A percentile compares a stretch with the other conserved stretches of the same genome.
Evolutionary conservation across 2,888 invertebrate genomes (phyloP).

Genomic region (Drosophila basisetae): DNA sequence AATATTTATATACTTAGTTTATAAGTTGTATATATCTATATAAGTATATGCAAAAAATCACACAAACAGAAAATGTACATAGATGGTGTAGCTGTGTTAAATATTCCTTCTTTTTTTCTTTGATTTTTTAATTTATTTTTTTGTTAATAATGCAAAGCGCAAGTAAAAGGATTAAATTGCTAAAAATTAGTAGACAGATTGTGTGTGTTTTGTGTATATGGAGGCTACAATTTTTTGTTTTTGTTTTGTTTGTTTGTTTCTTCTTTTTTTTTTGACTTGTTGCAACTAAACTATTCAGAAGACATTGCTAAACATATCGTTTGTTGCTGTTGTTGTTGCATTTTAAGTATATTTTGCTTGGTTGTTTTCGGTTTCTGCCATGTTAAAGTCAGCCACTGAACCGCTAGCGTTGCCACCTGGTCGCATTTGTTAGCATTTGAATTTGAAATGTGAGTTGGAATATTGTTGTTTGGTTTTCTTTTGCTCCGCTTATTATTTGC

Average conservation of each 20-base stretch:
- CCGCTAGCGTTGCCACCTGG: conserved; percentile 55
- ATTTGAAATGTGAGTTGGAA: conserved; percentile 48
- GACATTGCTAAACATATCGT: conserved; percentile 58
- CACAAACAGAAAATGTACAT: conserved; percentile 71
- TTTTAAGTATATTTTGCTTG: conserved; percentile 60
- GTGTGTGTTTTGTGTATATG: conserved; percentile 30
- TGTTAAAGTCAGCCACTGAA: conserved; percentile 11
- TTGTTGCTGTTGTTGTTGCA: conserved; percentile 43
- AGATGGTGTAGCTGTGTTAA: conserved; percentile 60
- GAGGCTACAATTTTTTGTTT: conserved; percentile 38
- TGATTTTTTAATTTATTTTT: conserved; percentile 7
- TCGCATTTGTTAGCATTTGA: conserved; percentile 42
- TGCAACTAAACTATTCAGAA: conserved; percentile 67
- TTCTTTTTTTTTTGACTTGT: conserved; percentile 45
- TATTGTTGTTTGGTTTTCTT: conserved; percentile 34
- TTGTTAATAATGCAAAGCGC: conserved; percentile 56
- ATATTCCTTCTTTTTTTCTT: conserved; percentile 28
- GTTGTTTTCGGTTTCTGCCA: conserved; percentile 18
- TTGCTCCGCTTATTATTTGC: conserved; percentile 51
- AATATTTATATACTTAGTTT: conserved; percentile 53
- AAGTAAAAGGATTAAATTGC: conserved; percentile 56
- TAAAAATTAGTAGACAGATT: conserved; percentile 54
- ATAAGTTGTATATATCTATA: conserved; percentile 43
- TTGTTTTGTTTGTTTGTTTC: too few relatives aligned
- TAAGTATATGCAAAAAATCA: conserved; percentile 60